Base-by-base conservation (phyloP, 2,797 vertebrate species). In the Darevskia mixta region DNA sequence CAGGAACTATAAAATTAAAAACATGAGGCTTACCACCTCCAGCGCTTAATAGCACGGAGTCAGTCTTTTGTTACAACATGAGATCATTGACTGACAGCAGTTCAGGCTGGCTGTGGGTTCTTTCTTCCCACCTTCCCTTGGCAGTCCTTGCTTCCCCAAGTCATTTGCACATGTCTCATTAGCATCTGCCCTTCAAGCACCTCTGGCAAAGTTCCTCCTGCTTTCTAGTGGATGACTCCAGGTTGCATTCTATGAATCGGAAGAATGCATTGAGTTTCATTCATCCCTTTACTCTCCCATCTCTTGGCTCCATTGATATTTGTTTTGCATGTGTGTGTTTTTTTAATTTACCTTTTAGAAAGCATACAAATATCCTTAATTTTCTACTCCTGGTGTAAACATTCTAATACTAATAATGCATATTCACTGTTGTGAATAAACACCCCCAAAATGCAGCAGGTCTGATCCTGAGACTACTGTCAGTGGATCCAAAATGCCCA, bases 1-100 rank as follows among this genome's bases (percentile, higher is more conserved):
- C 82, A 71, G 43, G 8, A 10, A 86, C 41, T 88, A 81, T 87
- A 93, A 77, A 80, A 79, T 87, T 75, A 87, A 90, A 87, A 90
- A 84, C 82, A 80, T 20, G 41, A 41, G 27, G 64, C n/a, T 84
- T 86, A 4, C 66, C 76, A 49, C 20, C 69, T 81, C 38, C 58
- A 82, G 25, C 35, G 79, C 4, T 80, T 67, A 86, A 78, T 73
- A 73, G 61, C 35, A 27, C 0, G 0, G 25, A 87, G 32, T 23
- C 11, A 10, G 75, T 83, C 78, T 87, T 91, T 85, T 69, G 73
- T 91, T 87, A 38, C 15, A 58, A 77, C 27, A 0, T 17, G 85
- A 66, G 82, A 91, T 45, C 89, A 20, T 82, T 88, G 69, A 91
- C 75, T 85, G 91, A 89, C 43, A 25, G 83, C 71, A 58, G 71